Evolutionary conservation across 2,888 invertebrate genomes (phyloP).

Genomic region (Prostheceraeus crozeri): DNA sequence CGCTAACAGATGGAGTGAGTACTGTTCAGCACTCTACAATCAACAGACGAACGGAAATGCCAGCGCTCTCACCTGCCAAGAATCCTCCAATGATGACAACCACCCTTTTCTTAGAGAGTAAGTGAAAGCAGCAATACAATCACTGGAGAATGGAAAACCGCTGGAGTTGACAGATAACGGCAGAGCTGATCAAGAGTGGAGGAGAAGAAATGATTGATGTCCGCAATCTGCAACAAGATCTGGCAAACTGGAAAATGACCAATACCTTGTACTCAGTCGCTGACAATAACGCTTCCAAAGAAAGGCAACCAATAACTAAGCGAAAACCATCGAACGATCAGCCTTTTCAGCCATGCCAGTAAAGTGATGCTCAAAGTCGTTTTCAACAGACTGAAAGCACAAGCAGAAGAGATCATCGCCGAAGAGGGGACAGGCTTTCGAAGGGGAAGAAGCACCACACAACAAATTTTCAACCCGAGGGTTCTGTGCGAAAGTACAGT

Average conservation of each 20-base stretch:
- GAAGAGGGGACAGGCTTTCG: conserved; percentile 7
- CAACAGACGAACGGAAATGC: too few species aligned
- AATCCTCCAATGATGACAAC: too few species aligned
- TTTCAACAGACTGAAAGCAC: not conserved
- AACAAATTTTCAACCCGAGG: not conserved
- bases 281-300: not conserved
- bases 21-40: too few species aligned
- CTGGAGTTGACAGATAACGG: conserved; percentile 19
- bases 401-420: not conserved
- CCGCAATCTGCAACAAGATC: not conserved
- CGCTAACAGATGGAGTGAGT: too few species aligned
- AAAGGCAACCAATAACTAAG: not conserved
- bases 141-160: too few species aligned
- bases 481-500: too few species aligned
- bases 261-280: not conserved
- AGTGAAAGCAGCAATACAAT: too few species aligned
- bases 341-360: conserved; percentile 24
- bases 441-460: not conserved
- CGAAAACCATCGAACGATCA: conserved; percentile 12
- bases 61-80: too few species aligned
- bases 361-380: conserved; percentile 4
- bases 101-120: too few species aligned
- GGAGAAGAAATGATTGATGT: not conserved
- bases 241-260: not conserved
- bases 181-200: not conserved